Evolutionary conservation across 2,888 invertebrate species (phyloP).

Genomic region (Gymnosoma rotundatum): DNA sequence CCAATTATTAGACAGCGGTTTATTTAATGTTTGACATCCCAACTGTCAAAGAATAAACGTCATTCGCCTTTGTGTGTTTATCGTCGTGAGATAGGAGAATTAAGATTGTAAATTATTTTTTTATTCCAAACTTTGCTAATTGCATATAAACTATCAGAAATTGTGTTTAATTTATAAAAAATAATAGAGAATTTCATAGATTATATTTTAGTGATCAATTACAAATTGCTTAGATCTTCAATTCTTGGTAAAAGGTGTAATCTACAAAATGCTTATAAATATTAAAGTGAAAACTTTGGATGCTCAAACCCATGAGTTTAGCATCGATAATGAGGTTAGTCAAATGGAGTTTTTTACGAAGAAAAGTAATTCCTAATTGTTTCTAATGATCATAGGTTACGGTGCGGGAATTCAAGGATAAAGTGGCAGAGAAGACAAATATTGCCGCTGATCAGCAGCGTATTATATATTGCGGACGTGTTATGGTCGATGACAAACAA

Average conservation of each 20-base stretch:
- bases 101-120: constrained; percentile 36
- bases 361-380: neutral
- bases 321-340: constrained; percentile 91
- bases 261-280: constrained; percentile 84
- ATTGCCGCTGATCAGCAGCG: constrained; percentile 92
- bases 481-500: constrained; percentile 93
- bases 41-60: constrained; percentile 59
- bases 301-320: constrained; percentile 91
- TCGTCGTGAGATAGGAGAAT: constrained; percentile 34
- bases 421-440: constrained; percentile 89
- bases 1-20: constrained; percentile 34
- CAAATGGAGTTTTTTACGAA: neutral
- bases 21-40: constrained; percentile 46
- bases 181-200: neutral
- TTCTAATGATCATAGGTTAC: constrained; percentile 85
- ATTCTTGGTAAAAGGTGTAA: constrained; percentile 40
- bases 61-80: constrained; percentile 48
- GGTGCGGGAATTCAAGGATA: constrained; percentile 90
- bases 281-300: constrained; percentile 95
- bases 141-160: neutral
- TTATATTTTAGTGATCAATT: constrained; percentile 20
- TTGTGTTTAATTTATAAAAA: neutral
- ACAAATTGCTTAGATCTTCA: constrained; percentile 23
- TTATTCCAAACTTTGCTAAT: constrained; percentile 33
- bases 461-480: constrained; percentile 96